These are phyloP conservation scores for Mormyrus proboscirostris DNA, from an alignment of 2,797 vertebrate genomes.

Conservation along the genomic window DNA sequence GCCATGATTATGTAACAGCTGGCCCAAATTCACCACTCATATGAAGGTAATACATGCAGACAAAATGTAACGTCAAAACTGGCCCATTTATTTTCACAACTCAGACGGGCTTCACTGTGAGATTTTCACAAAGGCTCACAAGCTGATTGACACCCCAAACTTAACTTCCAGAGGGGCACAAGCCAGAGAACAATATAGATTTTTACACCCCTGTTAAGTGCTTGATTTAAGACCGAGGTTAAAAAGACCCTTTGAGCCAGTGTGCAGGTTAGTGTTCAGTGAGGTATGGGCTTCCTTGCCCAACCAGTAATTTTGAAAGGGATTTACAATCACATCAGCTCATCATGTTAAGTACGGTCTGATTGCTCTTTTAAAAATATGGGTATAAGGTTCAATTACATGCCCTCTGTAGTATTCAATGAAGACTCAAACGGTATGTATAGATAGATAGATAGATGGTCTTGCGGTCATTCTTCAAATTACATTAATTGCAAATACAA, in stretches of 20 bases:
- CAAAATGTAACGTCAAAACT: neutral
- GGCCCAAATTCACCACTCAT: neutral
- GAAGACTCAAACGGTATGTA: neutral
- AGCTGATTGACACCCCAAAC: neutral
- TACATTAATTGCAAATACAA: neutral
- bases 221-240: neutral
- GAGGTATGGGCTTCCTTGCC: neutral
- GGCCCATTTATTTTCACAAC: neutral
- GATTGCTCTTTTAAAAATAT: neutral
- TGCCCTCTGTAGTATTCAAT: neutral
- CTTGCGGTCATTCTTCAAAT: neutral
- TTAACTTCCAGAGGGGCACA: neutral
- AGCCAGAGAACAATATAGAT: neutral
- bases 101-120: neutral
- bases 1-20: neutral
- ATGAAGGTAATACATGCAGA: neutral
- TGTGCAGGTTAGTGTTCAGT: neutral
- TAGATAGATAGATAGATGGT: neutral
- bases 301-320: neutral
- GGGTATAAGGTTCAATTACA: neutral
- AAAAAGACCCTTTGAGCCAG: neutral
- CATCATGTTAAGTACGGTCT: neutral
- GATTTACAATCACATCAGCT: neutral
- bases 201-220: neutral
- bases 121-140: neutral